Evolutionary conservation across 2,797 vertebrate species (phyloP).

Genomic region (Cacajao melanocephalus): DNA sequence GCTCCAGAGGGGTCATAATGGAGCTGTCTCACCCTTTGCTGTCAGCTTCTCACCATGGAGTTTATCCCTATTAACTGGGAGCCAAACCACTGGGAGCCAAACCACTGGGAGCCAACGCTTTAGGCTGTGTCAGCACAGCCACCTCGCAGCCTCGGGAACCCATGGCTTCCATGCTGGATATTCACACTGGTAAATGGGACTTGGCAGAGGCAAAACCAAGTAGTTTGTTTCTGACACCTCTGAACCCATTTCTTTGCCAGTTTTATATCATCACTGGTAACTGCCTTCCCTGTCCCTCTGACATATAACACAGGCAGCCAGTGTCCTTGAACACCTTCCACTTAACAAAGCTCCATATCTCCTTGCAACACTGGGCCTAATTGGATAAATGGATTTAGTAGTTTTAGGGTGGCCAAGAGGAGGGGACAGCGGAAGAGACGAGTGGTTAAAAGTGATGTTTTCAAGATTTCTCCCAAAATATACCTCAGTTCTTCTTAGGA

Average conservation of each 20-base stretch:
- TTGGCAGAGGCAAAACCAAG: not conserved
- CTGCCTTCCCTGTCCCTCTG: not conserved
- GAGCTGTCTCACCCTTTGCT: slow-evolving; percentile 71
- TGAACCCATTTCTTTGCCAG: not conserved
- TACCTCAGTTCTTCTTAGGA: not conserved
- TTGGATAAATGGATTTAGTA: not conserved
- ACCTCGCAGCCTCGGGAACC: accelerated
- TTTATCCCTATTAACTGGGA: slow-evolving; percentile 27
- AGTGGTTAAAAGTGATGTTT: not conserved
- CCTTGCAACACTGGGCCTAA: not conserved
- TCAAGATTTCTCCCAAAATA: not conserved
- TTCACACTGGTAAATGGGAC: not conserved
- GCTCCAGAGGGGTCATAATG: slow-evolving; percentile 64
- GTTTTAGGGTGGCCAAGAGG: not conserved
- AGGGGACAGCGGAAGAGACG: not conserved
- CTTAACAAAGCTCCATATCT: not conserved
- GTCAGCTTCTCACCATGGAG: slow-evolving; percentile 65
- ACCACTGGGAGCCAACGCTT: slow-evolving; percentile 20
- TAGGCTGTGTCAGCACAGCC: not conserved
- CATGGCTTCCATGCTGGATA: not conserved
- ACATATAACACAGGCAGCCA: not conserved
- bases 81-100: not conserved
- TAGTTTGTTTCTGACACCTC: not conserved
- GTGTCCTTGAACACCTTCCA: not conserved
- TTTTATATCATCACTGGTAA: not conserved